Base-by-base conservation (phyloP, 30 jellyfish, hydroid and myxozoan species). In the Aurelia sp. region DNA sequence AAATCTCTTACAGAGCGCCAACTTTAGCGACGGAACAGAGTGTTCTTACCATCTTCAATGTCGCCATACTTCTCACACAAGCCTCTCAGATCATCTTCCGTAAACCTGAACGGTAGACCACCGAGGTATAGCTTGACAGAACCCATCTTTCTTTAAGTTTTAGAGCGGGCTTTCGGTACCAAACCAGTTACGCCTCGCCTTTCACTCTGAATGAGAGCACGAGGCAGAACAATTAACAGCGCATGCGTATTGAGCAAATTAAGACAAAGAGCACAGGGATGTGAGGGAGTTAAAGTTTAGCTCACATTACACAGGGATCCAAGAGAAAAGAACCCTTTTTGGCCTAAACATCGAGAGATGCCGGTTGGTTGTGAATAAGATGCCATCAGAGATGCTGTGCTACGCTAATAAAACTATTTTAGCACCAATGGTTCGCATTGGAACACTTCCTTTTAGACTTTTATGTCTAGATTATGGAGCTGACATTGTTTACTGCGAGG, bases 371-470 rank as follows among this genome's bases (percentile, higher is more conserved):
- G 8, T 10, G 8, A 12, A 44, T 3, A 44, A 44, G 55, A 5
- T 44, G 2, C 6, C 55, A 9, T 44, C 55, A 6, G 40, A 16
- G 21, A 64, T 64, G 75, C 8, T 76, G 74, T 51, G 48, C 40
- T 76, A 76, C 47, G 31, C 74, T 4, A 57, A 71, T 27, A 94
- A 94, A 62, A 19, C 80, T 15, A 84, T 89, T 18, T 90, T 94
- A n/a, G 99, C 99, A 52, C 99, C 99, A 9, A 94, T 94, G 99
- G 99, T 94, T 27, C 93, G 99, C 17, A 80, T 94, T 41, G 97
- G 97, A 13, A 89, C 99, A 5, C 76, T 94, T 22, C 97, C 99
- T n/a, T 67, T 94, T 60, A 69, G 99, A 69, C 90, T 94, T 87
- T 74, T 94, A 41, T 88, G 97, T 19, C 89, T 94, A 8, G 76